Conservation (phyloP, 2,113 vertebrate species). For the Ctenomys sociabilis region DNA sequence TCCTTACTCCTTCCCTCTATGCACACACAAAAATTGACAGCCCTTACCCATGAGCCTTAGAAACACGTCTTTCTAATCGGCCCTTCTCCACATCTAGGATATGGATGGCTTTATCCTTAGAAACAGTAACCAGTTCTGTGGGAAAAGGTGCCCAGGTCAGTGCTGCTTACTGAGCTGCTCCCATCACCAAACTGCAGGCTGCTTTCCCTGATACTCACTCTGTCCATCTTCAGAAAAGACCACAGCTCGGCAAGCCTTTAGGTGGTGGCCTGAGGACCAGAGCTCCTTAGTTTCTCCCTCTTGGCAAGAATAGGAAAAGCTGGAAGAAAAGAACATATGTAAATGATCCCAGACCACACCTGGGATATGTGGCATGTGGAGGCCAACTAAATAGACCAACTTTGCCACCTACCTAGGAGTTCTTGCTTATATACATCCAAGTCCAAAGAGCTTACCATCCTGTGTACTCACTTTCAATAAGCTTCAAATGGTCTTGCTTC, state of each 20-base stretch:
- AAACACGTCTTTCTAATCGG: conserved; percentile 90
- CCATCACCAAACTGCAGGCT: not conserved
- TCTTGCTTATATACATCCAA: not conserved
- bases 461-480: not conserved
- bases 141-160: not conserved
- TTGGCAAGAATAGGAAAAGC: conserved; percentile 93
- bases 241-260: conserved; percentile 95
- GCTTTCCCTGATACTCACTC: conserved; percentile 83
- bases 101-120: conserved; percentile 95
- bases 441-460: not conserved
- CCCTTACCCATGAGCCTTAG: conserved; percentile 92
- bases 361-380: not conserved
- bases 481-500: conserved; percentile 45
- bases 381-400: not conserved
- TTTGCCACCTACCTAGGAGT: not conserved
- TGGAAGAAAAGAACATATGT: conserved; percentile 51
- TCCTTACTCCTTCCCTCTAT: not conserved
- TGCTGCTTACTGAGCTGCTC: not conserved
- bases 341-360: not conserved
- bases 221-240: conserved; percentile 92
- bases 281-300: conserved; percentile 93
- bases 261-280: conserved; percentile 98
- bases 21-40: not conserved
- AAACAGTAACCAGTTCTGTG: conserved; percentile 93
- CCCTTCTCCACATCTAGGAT: conserved; percentile 93